Evolutionary conservation across 2,113 vertebrate genomes (phyloP).

Genomic region (Peromyscus leucopus): DNA sequence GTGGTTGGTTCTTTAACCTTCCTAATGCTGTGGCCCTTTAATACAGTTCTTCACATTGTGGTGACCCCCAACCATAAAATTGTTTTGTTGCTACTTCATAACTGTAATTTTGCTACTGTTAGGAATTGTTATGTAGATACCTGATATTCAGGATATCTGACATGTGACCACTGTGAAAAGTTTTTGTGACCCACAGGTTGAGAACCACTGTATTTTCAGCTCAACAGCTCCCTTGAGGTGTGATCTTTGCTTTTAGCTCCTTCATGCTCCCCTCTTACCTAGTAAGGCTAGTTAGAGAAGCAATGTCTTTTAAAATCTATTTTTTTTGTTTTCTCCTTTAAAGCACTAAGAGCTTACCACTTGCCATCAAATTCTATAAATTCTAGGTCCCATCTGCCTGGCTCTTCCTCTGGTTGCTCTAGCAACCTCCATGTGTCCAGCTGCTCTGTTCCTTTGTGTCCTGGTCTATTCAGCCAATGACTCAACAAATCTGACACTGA

Average conservation of each 20-base stretch:
- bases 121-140: not conserved
- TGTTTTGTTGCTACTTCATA: not conserved
- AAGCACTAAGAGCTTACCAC: constrained; percentile 9
- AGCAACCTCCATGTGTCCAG: constrained; percentile 54
- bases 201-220: not conserved
- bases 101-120: not conserved
- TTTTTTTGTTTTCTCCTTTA: constrained; percentile 31
- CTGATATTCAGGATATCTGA: not conserved
- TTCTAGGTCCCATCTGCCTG: constrained; percentile 55
- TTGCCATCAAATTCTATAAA: constrained; percentile 53
- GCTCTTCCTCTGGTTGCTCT: constrained; percentile 43
- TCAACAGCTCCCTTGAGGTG: constrained; percentile 9
- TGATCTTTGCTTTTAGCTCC: not conserved
- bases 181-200: not conserved
- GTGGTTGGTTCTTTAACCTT: not conserved
- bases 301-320: not conserved
- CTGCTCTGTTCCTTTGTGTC: not conserved
- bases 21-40: not conserved
- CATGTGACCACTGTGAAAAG: not conserved
- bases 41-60: not conserved
- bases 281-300: not conserved
- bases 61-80: not conserved
- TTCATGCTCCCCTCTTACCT: not conserved
- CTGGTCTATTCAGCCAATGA: not conserved
- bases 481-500: not conserved